phyloP scores from a whole-genome alignment of 2,797 vertebrate genomes.

The Pseudopleuronectes americanus region DNA sequence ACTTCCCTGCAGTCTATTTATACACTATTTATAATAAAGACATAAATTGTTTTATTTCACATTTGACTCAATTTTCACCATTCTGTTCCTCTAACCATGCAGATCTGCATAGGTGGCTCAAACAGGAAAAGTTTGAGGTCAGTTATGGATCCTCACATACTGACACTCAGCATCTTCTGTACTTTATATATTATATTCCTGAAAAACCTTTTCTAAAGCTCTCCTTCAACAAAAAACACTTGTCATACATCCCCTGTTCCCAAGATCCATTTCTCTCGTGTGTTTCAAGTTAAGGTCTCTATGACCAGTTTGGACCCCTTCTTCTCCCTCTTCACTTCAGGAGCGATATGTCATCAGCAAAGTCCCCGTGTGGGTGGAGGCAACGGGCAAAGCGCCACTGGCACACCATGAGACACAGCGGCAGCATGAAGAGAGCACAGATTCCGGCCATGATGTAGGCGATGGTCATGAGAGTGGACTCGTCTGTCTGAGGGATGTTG shows the following conservation, averaged over 20 bases:
- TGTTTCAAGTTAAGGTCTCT: constrained; percentile 30
- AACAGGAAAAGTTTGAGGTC: constrained; percentile 50
- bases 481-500: constrained; percentile 97
- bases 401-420: constrained; percentile 98
- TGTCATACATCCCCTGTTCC: constrained; percentile 18
- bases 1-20: constrained; percentile 33
- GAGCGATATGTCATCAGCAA: constrained; percentile 96
- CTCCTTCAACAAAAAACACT: constrained; percentile 46
- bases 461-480: constrained; percentile 98
- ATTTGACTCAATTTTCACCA: constrained; percentile 1
- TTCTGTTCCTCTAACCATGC: constrained; percentile 36
- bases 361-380: constrained; percentile 91
- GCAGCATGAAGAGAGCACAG: constrained; percentile 99
- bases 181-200: constrained; percentile 38
- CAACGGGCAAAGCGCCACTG: constrained; percentile 98
- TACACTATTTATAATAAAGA: constrained; percentile 50
- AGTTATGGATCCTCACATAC: constrained; percentile 45
- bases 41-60: background rate
- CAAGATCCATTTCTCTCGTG: constrained; percentile 18
- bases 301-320: background rate
- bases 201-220: constrained; percentile 34
- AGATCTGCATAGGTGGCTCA: constrained; percentile 59
- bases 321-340: constrained; percentile 86
- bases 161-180: constrained; percentile 16
- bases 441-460: constrained; percentile 99